These are phyloP conservation scores for Sturnus vulgaris DNA, from an alignment of 2,113 vertebrate genomes.

Conservation along the genomic window DNA sequence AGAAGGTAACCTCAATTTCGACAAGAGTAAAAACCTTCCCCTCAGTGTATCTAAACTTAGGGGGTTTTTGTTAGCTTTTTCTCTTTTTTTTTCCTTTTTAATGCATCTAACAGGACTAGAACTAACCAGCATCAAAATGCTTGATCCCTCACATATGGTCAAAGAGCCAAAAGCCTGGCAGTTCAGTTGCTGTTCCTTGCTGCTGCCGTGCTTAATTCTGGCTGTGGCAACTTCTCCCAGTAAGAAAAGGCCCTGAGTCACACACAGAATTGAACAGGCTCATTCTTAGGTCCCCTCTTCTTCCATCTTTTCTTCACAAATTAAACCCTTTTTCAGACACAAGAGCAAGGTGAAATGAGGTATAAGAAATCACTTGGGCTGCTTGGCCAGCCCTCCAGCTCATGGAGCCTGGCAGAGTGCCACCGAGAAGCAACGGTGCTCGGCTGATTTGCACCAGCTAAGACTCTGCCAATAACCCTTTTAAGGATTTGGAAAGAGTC, in stretches of 20 bases:
- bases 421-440: neutral
- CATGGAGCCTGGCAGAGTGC: neutral
- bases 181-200: neutral
- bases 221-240: neutral
- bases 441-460: neutral
- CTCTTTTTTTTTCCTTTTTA: neutral
- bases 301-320: neutral
- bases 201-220: neutral
- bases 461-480: slow-evolving; percentile 39
- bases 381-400: neutral
- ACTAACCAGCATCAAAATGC: neutral
- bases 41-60: neutral
- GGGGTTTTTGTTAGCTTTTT: neutral
- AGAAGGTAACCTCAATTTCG: neutral
- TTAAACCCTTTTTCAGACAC: neutral
- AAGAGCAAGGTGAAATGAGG: neutral
- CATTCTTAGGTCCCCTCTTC: neutral
- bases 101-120: neutral
- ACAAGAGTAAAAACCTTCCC: neutral
- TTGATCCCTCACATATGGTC: neutral
- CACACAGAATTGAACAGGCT: rapidly evolving
- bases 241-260: neutral
- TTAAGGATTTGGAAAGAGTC: slow-evolving; percentile 47
- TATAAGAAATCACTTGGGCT: neutral
- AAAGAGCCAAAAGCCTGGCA: neutral